phyloP scores from a whole-genome alignment of 1,140 invertebrate species.

The Adelges cooleyi region DNA sequence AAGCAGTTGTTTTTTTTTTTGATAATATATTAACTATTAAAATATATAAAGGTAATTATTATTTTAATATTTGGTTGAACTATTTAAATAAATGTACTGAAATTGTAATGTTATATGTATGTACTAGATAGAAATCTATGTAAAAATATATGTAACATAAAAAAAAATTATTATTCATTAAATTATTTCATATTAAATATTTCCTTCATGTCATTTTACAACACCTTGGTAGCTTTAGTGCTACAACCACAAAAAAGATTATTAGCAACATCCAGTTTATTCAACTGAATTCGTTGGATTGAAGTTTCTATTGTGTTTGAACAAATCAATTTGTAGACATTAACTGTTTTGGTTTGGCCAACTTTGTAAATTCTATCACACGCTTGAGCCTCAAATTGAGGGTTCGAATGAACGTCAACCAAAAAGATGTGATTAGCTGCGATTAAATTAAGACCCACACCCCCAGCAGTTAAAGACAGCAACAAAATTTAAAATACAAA shows the following conservation, averaged over 20 bases:
- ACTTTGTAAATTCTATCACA: constrained; percentile 84
- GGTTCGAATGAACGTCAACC: constrained; percentile 90
- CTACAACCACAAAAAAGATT: constrained; percentile 57
- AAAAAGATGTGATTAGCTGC: constrained; percentile 83
- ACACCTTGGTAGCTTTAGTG: constrained; percentile 50
- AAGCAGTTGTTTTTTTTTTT: too few relatives aligned
- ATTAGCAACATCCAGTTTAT: constrained; percentile 64
- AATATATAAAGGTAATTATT: too few relatives aligned
- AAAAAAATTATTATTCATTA: too few relatives aligned
- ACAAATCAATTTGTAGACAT: constrained; percentile 75
- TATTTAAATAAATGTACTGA: too few relatives aligned
- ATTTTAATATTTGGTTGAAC: too few relatives aligned
- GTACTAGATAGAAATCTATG: too few relatives aligned
- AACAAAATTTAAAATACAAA: constrained; percentile 43
- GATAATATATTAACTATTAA: too few relatives aligned
- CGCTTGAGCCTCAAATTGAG: constrained; percentile 80
- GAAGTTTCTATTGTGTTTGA: constrained; percentile 73
- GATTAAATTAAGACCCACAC: constrained; percentile 79
- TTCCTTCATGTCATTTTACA: constrained; percentile 63
- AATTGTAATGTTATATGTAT: too few relatives aligned
- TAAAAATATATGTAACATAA: too few relatives aligned
- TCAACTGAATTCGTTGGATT: constrained; percentile 64
- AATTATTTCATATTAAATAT: constrained; percentile 59
- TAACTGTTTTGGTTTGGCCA: constrained; percentile 69
- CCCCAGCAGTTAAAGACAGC: constrained; percentile 76